Evolutionary conservation across 2,113 vertebrate genomes (phyloP).

Genomic region (Chascanopsetta lugubris): DNA sequence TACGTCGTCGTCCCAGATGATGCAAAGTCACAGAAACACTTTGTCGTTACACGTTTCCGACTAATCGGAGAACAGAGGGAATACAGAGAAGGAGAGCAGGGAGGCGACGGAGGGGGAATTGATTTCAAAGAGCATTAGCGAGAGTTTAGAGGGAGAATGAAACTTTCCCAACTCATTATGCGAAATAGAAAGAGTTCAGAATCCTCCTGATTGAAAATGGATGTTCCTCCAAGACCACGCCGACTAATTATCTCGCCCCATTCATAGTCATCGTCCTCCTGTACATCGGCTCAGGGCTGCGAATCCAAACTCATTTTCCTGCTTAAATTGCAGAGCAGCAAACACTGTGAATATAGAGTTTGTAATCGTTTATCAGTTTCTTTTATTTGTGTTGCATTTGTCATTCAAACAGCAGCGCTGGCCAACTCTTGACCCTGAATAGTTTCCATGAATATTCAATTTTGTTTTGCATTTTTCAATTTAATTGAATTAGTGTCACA

Average conservation of each 20-base stretch:
- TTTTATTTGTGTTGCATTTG: conserved; percentile 9
- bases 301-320: background rate
- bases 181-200: conserved; percentile 37
- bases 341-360: background rate
- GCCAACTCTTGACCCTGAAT: background rate
- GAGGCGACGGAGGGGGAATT: conserved; percentile 1
- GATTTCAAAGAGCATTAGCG: conserved; percentile 55
- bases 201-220: conserved; percentile 26
- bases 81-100: conserved; percentile 39
- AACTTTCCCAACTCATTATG: conserved; percentile 50
- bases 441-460: background rate
- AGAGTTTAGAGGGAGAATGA: conserved; percentile 31
- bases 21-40: background rate
- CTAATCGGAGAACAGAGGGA: conserved; percentile 38
- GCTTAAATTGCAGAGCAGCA: background rate
- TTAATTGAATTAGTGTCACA: too few species aligned
- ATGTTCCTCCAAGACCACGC: conserved; percentile 3
- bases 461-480: background rate
- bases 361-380: background rate
- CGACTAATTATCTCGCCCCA: conserved; percentile 27
- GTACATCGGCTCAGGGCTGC: background rate
- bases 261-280: background rate
- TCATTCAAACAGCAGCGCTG: background rate
- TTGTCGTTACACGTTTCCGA: conserved; percentile 1
- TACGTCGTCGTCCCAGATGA: background rate